These are phyloP conservation scores for Manacus vitellinus DNA, from an alignment of 2,113 vertebrate species.

Conservation along the genomic window DNA sequence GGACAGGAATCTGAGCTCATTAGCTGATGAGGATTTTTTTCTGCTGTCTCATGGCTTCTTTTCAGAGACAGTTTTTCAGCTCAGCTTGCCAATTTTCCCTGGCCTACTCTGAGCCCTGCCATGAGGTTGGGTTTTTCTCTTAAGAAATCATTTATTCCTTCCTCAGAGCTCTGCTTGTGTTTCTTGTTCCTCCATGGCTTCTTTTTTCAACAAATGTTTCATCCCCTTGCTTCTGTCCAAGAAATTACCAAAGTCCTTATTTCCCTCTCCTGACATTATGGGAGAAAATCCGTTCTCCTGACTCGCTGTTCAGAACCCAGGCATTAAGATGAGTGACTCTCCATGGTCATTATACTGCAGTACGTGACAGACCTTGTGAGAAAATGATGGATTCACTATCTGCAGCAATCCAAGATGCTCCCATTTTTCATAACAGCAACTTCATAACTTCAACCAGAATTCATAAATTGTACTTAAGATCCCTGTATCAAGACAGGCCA, in stretches of 20 bases:
- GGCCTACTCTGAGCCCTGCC: not conserved
- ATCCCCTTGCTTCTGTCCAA: not conserved
- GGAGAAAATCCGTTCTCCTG: not conserved
- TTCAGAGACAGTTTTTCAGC: conserved; percentile 8
- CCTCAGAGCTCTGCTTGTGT: not conserved
- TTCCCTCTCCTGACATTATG: not conserved
- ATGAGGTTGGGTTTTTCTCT: not conserved
- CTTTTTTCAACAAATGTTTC: not conserved
- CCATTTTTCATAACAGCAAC: not conserved
- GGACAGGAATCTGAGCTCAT: conserved; percentile 29
- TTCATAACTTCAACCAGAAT: conserved; percentile 2
- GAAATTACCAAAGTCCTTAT: not conserved
- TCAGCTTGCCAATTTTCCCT: not conserved
- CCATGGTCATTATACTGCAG: not conserved
- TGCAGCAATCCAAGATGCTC: not conserved
- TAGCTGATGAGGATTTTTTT: conserved; percentile 42
- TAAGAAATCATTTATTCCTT: not conserved
- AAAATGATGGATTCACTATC: conserved; percentile 6
- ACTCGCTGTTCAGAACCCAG: not conserved
- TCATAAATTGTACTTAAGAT: conserved; percentile 9
- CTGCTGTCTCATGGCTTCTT: conserved; percentile 40
- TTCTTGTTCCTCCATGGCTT: not conserved
- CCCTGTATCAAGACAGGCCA: not conserved
- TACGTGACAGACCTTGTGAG: not conserved
- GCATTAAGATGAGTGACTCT: not conserved